A percentile compares a stretch with the other conserved stretches of the same genome.
Conservation (phyloP, 2,888 invertebrate genomes). For the Drosophila algonquin region DNA sequence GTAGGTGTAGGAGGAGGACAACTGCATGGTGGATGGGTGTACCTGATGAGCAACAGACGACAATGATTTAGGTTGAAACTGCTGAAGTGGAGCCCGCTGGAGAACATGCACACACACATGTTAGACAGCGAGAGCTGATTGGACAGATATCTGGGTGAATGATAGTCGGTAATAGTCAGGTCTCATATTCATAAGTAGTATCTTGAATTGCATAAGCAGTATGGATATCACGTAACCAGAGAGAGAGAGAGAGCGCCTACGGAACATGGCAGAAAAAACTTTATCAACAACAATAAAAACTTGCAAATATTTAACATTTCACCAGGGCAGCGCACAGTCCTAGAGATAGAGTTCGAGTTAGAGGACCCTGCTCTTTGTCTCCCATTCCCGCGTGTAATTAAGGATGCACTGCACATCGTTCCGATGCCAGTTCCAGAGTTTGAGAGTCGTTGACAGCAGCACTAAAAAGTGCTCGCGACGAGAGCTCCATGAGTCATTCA, state of each 20-base stretch:
- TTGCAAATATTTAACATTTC: conserved; percentile 47
- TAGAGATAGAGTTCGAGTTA: conserved; percentile 1
- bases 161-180: background rate
- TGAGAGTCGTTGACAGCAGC: conserved; percentile 71
- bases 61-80: conserved; percentile 67
- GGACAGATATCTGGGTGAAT: background rate
- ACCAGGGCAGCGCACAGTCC: conserved; percentile 6
- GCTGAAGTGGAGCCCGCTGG: conserved; percentile 22
- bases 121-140: conserved; percentile 31
- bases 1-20: background rate
- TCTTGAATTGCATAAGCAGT: background rate
- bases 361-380: background rate
- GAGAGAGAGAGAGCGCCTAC: conserved; percentile 3
- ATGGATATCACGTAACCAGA: conserved; percentile 12
- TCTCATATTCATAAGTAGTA: conserved; percentile 1
- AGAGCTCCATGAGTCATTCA: conserved; percentile 55
- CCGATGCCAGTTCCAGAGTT: conserved; percentile 7
- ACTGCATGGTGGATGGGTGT: conserved; percentile 8
- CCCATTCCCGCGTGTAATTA: conserved; percentile 52
- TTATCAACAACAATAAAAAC: conserved; percentile 58
- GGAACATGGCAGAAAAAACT: conserved; percentile 21
- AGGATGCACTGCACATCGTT: conserved; percentile 73
- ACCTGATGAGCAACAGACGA: conserved; percentile 68
- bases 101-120: conserved; percentile 35
- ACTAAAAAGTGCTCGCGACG: conserved; percentile 18